phyloP scores from a whole-genome alignment of 2,888 invertebrate species.

The Celastrina argiolus region DNA sequence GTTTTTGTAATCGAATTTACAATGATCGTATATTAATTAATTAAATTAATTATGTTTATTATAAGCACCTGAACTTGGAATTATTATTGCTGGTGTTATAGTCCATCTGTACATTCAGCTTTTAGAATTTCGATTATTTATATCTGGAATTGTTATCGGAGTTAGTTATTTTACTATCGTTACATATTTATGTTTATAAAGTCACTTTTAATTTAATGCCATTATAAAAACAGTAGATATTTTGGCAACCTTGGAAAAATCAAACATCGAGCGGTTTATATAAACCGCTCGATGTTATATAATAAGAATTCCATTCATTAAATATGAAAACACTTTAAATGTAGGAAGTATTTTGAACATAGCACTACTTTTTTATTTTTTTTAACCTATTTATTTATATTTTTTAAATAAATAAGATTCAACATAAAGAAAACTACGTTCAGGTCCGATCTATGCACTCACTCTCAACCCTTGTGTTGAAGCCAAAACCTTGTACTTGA shows the following conservation, averaged over 20 bases:
- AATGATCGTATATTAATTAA: not conserved
- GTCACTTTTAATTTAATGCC: slow-evolving; percentile 3
- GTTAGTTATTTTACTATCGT: not conserved
- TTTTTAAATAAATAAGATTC: too few species aligned
- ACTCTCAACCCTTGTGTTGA: too few species aligned
- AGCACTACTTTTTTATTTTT: too few species aligned
- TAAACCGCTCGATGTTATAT: too few species aligned
- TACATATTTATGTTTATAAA: not conserved
- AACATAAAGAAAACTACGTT: too few species aligned
- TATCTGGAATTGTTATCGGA: slow-evolving; percentile 2
- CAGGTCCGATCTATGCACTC: too few species aligned
- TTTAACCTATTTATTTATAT: too few species aligned
- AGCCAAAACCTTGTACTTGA: not conserved
- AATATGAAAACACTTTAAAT: too few species aligned
- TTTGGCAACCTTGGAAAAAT: not conserved
- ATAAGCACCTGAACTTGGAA: not conserved
- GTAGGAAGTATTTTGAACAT: not conserved
- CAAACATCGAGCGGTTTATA: not conserved
- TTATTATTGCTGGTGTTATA: too few species aligned
- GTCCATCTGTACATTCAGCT: slow-evolving; percentile 4
- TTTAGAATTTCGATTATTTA: slow-evolving; percentile 4
- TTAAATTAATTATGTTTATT: not conserved
- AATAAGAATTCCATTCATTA: too few species aligned
- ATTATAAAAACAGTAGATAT: not conserved
- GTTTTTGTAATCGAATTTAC: not conserved